Conservation (phyloP, 2,797 vertebrate genomes). For the Pantherophis vulpinus region DNA sequence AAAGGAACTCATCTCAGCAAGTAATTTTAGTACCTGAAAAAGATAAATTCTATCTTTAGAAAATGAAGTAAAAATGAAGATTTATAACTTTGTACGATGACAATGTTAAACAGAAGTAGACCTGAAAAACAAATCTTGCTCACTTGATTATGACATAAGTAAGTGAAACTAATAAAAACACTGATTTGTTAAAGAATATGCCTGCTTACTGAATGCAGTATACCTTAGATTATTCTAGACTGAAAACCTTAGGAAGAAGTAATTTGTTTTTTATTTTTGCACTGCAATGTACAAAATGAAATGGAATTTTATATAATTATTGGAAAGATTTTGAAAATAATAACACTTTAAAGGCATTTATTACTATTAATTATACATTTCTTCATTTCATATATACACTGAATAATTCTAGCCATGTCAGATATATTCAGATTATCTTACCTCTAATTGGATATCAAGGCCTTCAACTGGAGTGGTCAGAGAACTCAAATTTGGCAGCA, state of each 20-base stretch:
- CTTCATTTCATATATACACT: neutral
- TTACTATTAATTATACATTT: neutral
- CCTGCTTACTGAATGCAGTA: neutral
- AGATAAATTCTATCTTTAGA: neutral
- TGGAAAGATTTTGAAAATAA: neutral
- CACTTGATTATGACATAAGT: neutral
- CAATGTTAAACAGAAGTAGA: neutral
- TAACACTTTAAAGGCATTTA: neutral
- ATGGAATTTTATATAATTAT: neutral
- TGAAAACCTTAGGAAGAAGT: neutral
- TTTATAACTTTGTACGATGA: neutral
- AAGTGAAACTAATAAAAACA: neutral
- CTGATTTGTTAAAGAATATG: neutral
- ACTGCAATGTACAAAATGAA: neutral
- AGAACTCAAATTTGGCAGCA: slow-evolving; percentile 90
- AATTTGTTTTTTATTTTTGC: neutral
- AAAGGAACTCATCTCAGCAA: slow-evolving; percentile 98
- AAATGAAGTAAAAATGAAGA: neutral
- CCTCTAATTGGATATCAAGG: slow-evolving; percentile 96
- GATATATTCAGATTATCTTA: slow-evolving; percentile 60
- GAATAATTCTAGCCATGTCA: neutral
- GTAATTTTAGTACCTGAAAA: slow-evolving; percentile 89
- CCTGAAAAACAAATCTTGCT: neutral
- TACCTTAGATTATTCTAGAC: neutral
- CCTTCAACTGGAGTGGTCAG: slow-evolving; percentile 91